Evolutionary conservation across 2,797 vertebrate species (phyloP).

Genomic region (Eospalax fontanierii): DNA sequence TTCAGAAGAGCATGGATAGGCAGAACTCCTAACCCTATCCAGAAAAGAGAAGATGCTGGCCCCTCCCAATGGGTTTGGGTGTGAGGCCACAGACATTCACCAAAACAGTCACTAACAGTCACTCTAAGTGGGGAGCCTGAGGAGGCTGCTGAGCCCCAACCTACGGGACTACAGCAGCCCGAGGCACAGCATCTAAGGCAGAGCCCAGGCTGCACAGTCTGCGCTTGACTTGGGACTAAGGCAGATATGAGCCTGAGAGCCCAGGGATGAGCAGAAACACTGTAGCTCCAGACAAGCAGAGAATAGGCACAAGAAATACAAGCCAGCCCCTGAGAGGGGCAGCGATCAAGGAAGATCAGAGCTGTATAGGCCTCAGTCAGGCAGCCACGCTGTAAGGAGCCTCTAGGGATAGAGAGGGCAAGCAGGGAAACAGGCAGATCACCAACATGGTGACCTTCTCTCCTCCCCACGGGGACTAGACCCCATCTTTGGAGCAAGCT

Average conservation of each 20-base stretch:
- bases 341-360: background rate
- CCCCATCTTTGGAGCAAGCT: background rate
- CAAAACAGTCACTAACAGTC: background rate
- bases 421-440: background rate
- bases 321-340: background rate
- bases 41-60: background rate
- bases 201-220: background rate
- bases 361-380: background rate
- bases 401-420: too few relatives aligned
- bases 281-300: background rate
- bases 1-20: background rate
- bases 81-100: background rate
- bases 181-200: background rate
- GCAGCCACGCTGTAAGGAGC: background rate
- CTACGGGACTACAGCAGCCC: background rate
- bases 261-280: background rate
- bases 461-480: background rate
- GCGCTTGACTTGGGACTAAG: background rate
- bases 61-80: too few relatives aligned
- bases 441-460: background rate
- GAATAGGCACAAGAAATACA: background rate
- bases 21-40: background rate
- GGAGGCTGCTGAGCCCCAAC: background rate
- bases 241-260: background rate
- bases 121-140: accelerated